Conservation (phyloP, 2,797 vertebrate species). For the Cirrhinus mrigala region DNA sequence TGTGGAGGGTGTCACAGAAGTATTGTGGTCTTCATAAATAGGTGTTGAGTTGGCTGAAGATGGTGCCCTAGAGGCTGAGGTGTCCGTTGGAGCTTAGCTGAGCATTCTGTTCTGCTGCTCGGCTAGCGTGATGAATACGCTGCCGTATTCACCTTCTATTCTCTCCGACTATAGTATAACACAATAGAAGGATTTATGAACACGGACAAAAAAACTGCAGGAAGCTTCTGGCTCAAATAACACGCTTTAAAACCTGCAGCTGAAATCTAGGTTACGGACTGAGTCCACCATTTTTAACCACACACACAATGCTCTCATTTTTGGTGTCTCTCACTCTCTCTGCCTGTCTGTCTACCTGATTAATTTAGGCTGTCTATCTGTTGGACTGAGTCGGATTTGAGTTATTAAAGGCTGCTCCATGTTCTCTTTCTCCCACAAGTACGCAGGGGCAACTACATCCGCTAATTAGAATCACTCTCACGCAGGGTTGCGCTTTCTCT, state of each 20-base stretch:
- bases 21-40: slow-evolving; percentile 28
- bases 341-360: slow-evolving; percentile 28
- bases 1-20: not conserved
- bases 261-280: slow-evolving; percentile 48
- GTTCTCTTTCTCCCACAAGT: slow-evolving; percentile 14
- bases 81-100: slow-evolving; percentile 31
- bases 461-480: slow-evolving; percentile 74
- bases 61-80: slow-evolving; percentile 27
- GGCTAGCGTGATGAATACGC: slow-evolving; percentile 34
- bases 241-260: slow-evolving; percentile 32
- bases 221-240: slow-evolving; percentile 34
- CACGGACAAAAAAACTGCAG: slow-evolving; percentile 2
- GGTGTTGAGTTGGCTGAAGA: slow-evolving; percentile 32
- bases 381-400: slow-evolving; percentile 28
- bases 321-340: slow-evolving; percentile 1
- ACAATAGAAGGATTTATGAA: slow-evolving; percentile 61
- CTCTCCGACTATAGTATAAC: slow-evolving; percentile 40
- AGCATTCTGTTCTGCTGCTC: slow-evolving; percentile 13
- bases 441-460: slow-evolving; percentile 62
- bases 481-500: slow-evolving; percentile 50
- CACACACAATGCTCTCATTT: not conserved
- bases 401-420: slow-evolving; percentile 37
- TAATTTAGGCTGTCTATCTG: slow-evolving; percentile 25
- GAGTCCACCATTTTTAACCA: slow-evolving; percentile 12
- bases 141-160: slow-evolving; percentile 38